Percentiles rank a stretch among this genome's conserved stretches.
Evolutionary conservation across 2,113 vertebrate species (phyloP).

Genomic region (Elgaria multicarinata): DNA sequence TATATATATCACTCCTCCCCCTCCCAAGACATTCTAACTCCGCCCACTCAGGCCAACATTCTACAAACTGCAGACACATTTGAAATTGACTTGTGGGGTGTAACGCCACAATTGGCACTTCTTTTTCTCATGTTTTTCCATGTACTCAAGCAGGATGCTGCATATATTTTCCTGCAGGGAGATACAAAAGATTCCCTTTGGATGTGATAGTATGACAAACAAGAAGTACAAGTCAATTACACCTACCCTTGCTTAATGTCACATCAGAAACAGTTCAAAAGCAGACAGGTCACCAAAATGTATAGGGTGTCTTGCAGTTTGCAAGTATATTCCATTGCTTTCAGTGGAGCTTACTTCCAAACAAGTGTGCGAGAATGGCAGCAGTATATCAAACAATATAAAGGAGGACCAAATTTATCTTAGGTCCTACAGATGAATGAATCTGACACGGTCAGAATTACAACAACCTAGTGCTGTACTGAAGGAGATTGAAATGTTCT

Average conservation of each 20-base stretch:
- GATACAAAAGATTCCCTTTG: neutral
- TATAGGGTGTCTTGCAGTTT: neutral
- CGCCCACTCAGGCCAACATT: no score
- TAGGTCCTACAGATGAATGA: neutral
- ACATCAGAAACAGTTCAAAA: neutral
- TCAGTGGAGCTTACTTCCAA: neutral
- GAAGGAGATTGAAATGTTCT: neutral
- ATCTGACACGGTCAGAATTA: neutral
- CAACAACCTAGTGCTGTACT: neutral
- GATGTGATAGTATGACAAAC: neutral
- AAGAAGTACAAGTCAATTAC: neutral
- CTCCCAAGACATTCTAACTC: no score
- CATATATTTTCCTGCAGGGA: neutral
- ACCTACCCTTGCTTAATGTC: neutral
- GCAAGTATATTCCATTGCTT: neutral
- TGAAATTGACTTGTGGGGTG: no score
- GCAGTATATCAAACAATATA: conserved; percentile 10
- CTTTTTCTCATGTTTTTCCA: neutral
- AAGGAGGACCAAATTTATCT: neutral
- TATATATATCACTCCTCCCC: no score
- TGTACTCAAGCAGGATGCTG: neutral
- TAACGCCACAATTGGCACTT: neutral
- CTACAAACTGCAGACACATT: no score
- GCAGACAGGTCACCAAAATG: neutral
- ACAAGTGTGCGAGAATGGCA: neutral